Conservation (phyloP, 2,113 vertebrate species). For the Salvelinus alpinus region DNA sequence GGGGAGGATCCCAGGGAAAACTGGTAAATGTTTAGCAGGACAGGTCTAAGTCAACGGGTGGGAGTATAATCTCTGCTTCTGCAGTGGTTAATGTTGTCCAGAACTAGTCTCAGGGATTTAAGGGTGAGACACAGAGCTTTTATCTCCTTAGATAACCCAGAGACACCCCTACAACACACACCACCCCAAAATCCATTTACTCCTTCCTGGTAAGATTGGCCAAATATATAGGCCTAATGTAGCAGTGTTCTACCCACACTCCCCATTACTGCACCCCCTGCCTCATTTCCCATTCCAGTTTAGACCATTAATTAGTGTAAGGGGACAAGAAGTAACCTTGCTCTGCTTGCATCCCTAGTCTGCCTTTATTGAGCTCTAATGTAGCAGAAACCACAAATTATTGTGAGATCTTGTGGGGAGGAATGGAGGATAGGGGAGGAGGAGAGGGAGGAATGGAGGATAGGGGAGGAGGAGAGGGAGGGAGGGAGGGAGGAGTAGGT, state of each 20-base stretch:
- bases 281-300: not conserved
- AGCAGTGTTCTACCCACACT: not conserved
- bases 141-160: conserved; percentile 2
- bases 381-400: conserved; percentile 71
- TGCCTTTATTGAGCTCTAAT: conserved; percentile 67
- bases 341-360: conserved; percentile 60
- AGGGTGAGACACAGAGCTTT: not conserved
- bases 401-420: conserved; percentile 63
- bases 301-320: conserved; percentile 34
- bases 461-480: not conserved
- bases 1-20: not conserved
- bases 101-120: not conserved
- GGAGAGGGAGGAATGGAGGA: not conserved
- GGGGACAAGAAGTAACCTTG: conserved; percentile 58
- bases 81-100: conserved; percentile 1
- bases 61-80: not conserved
- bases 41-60: not conserved
- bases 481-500: conserved; percentile 1
- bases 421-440: conserved; percentile 32
- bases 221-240: no score
- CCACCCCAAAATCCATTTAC: not conserved
- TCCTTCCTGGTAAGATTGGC: no score
- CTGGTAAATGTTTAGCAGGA: no score
- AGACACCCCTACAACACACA: not conserved
- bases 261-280: not conserved